Base-by-base conservation (phyloP, 2,113 vertebrate genomes). In the Cinclus cinclus region DNA sequence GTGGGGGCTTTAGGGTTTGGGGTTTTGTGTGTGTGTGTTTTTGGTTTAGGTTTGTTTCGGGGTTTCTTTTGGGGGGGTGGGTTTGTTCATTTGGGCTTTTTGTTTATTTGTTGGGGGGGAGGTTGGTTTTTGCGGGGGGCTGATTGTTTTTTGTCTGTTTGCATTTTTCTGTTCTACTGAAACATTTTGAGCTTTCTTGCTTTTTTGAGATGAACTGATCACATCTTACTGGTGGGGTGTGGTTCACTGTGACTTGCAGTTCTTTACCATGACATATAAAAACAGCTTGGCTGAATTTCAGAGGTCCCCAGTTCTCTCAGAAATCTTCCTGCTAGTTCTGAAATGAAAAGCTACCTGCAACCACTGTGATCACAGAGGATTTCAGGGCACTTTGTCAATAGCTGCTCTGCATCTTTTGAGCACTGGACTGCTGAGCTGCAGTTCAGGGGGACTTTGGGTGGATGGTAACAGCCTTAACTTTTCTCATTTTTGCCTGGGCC, bases 1-100 rank as follows among this genome's bases (percentile, higher is more conserved):
- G 13, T 35, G 35, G 31, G 6, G 35, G 7, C 24, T 41, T 35
- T 6, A 14, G 7, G 28, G 10, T 21, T 20, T 8, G 7, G 9
- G 5, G 0, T 18, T 46, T 31, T 23, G 21, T 49, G 22, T 19
- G 7, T 73, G 15, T 46, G 7, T 14, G 24, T 31, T n/a, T 47
- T 28, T 16, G 1, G 18, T 75, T 74, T 64, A 33, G n/a, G 7
- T 46, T 83, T 83, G 24, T 35, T 62, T 50, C 2, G 9, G 18
- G 4, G 4, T 6, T n/a, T 46, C n/a, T 53, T 33, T 1, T 3
- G 5, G 28, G 7, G 2, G 2, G 2, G 2, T 41, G 30, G 0
- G 6, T 62, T 71, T 63, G 11, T 83, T 73, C 4, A 11, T 41
- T 67, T 42, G 62, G 35, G 10, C 2, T 41, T 75, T 41, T 65